Conservation (phyloP, 64 coral and sea anemone species). For the Montipora sp. region DNA sequence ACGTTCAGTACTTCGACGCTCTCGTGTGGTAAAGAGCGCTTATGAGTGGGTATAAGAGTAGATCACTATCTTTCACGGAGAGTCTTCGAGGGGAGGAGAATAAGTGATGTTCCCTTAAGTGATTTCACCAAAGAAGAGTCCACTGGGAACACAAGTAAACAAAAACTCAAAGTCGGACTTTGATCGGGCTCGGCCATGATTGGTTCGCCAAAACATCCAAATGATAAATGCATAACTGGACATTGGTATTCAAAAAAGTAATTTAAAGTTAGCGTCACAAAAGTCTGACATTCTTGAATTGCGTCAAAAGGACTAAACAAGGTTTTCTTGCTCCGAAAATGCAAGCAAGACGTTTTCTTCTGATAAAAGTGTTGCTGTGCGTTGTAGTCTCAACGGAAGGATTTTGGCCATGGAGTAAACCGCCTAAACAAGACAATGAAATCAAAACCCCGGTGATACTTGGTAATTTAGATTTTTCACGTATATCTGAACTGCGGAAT, state of each 20-base stretch:
- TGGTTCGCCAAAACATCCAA: no score
- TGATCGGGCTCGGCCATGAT: no score
- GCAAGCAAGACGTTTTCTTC: neutral
- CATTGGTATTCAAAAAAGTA: no score
- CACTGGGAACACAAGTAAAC: neutral
- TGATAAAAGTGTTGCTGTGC: neutral
- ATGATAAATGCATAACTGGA: no score
- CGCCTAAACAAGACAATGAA: neutral
- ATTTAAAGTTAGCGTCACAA: neutral
- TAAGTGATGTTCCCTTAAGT: neutral
- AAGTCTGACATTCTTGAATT: neutral
- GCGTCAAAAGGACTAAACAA: neutral
- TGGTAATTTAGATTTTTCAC: neutral
- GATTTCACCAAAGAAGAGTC: neutral
- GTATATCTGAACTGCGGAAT: neutral
- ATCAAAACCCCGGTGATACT: slow-evolving; percentile 28
- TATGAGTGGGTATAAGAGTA: no score
- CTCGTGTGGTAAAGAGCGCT: no score
- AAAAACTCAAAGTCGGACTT: neutral
- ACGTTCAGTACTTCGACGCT: no score
- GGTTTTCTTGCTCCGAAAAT: neutral
- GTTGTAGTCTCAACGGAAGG: neutral
- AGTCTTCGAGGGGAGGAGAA: no score
- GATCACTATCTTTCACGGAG: no score
- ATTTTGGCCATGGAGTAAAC: slow-evolving; percentile 29